Evolutionary conservation across 2,888 invertebrate genomes (phyloP), one percentile per base, ranked within the genome.

Genomic region (Melinopterus prodromus): DNA sequence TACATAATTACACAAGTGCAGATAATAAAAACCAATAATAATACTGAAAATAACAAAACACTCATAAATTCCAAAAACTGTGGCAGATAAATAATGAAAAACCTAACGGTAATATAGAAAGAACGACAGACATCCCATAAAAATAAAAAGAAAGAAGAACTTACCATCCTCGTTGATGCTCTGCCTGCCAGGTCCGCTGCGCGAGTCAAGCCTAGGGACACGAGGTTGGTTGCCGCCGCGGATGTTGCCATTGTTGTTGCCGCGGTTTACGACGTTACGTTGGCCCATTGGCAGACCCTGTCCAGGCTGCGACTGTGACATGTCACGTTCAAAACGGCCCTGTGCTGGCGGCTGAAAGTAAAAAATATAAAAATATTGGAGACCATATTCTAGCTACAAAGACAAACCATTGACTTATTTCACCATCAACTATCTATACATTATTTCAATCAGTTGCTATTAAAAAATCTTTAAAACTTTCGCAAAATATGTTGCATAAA

Each of bases 241-340:
- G 12, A 70, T 35, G 70, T 79, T 79, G 53, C 82, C 82, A 6
- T 78, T 71, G n/a, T 82, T 82, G 16, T 80, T 81, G 71, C 81
- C 82, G 69, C 81, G 78, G 38, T 81, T 84, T 35, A 82, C 79
- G 74, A 82, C 84, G 81, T 82, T 82, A n/a, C 84, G 82, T 75
- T 84, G 84, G 15, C 83, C 83, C 15, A 81, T 70, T 12, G 83
- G 70, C 35, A 77, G 79, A 80, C 76, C 72, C 82, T 53, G 83
- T 82, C 81, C 83, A 78, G 79, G 84, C 77, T 81, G 83, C 81
- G 82, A 80, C 70, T 78, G 84, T 80, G 79, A 87, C 80, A 74
- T 86, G 84, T 80, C 89, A 83, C 90, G 87, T 15, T 90, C 90
- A 75, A 87, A 84, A 15, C 89, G 88, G 79, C 86, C 88, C 79